Evolutionary conservation across 2,888 invertebrate species (phyloP).

Genomic region (Xanthorhoe spadicearia): DNA sequence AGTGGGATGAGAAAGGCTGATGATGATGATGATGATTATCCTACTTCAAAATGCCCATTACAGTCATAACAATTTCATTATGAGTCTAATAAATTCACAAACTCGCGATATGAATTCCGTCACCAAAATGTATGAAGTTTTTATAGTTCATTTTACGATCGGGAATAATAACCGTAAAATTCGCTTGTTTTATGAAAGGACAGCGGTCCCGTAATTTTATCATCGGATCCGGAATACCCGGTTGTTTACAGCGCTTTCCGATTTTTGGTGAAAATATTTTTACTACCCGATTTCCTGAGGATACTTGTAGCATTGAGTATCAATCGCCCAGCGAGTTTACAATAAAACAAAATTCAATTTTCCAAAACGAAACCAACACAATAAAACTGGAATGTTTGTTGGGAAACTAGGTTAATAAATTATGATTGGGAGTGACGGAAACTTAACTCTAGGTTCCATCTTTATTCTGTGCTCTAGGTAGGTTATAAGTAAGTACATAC

Average conservation of each 20-base stretch:
- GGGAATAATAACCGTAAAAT: slow-evolving; percentile 50
- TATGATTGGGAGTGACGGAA: not conserved
- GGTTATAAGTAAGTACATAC: not conserved
- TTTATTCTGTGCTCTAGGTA: too few relatives aligned
- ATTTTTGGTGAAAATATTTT: slow-evolving; percentile 31
- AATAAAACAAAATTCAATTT: slow-evolving; percentile 20
- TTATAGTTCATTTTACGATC: slow-evolving; percentile 53
- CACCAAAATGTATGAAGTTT: slow-evolving; percentile 47
- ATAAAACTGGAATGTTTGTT: slow-evolving; percentile 3
- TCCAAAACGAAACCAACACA: not conserved
- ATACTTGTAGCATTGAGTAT: slow-evolving; percentile 13
- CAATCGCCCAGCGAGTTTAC: slow-evolving; percentile 20
- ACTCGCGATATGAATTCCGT: slow-evolving; percentile 26
- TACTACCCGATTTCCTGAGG: slow-evolving; percentile 11
- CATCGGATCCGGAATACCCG: slow-evolving; percentile 24
- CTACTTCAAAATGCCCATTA: too few relatives aligned
- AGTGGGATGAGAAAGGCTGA: too few relatives aligned
- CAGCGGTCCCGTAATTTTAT: slow-evolving; percentile 40
- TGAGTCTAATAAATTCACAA: slow-evolving; percentile 17
- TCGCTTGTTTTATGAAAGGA: slow-evolving; percentile 45
- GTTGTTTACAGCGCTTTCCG: slow-evolving; percentile 28
- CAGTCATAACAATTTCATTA: slow-evolving; percentile 15
- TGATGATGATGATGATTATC: too few relatives aligned
- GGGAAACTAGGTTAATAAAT: not conserved
- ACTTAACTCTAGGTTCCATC: not conserved